phyloP scores from a whole-genome alignment of 35 echinoderm and acorn worm genomes.

The Heliocidaris erythrogramma region DNA sequence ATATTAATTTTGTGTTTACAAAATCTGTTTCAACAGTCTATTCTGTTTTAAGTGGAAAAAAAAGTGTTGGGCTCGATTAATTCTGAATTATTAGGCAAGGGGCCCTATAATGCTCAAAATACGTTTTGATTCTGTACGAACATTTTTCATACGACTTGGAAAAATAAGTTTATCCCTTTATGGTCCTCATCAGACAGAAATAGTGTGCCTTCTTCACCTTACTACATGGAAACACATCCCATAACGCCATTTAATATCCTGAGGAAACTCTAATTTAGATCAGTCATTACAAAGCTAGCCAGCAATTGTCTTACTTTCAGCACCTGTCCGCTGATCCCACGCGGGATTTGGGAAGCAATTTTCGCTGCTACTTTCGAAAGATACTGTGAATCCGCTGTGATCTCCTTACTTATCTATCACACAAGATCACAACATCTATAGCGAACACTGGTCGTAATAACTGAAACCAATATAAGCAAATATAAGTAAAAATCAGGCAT shows the following conservation, averaged over 20 bases:
- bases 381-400: neutral
- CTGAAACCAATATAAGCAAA: neutral
- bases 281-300: neutral
- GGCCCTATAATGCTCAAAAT: too few relatives aligned
- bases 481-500: neutral
- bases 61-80: too few relatives aligned
- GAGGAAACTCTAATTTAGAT: neutral
- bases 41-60: too few relatives aligned
- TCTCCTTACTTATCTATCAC: neutral
- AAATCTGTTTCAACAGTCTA: too few relatives aligned
- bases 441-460: neutral
- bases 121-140: too few relatives aligned
- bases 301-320: neutral
- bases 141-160: too few relatives aligned
- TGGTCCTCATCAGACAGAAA: neutral
- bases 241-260: neutral
- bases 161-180: too few relatives aligned
- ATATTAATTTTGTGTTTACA: too few relatives aligned
- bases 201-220: neutral
- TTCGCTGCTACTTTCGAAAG: slow-evolving; percentile 2
- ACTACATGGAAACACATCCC: neutral
- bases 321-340: neutral
- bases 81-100: too few relatives aligned
- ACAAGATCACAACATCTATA: neutral
- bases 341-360: neutral